phyloP scores from a whole-genome alignment of 2,888 invertebrate species.

The Agonopterix heracliana region DNA sequence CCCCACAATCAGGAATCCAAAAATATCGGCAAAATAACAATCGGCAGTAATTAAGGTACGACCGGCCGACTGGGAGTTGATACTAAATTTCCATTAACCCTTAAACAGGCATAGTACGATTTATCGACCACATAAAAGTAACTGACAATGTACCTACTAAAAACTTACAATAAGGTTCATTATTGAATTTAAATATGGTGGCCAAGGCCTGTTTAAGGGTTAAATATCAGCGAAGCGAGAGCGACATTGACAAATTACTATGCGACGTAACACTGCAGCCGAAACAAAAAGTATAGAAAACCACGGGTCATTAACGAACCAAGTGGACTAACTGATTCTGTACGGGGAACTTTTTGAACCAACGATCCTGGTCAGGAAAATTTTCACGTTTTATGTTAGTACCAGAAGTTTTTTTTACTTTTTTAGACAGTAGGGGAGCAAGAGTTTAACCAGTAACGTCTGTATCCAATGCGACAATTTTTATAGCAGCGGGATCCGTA shows the following conservation, averaged over 20 bases:
- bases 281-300: conserved; percentile 11
- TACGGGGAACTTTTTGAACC: not conserved
- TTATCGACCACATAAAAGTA: too few species aligned
- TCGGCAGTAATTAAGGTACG: conserved; percentile 48
- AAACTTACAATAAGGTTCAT: too few species aligned
- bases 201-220: too few species aligned
- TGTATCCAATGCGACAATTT: too few species aligned
- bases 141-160: too few species aligned
- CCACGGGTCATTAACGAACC: conserved; percentile 16
- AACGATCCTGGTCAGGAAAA: too few species aligned
- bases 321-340: conserved; percentile 13
- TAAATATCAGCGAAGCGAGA: conserved; percentile 24
- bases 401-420: too few species aligned
- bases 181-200: too few species aligned
- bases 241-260: conserved; percentile 52
- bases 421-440: too few species aligned
- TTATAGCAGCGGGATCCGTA: too few species aligned
- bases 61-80: conserved; percentile 34
- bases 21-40: conserved; percentile 39
- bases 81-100: conserved; percentile 65
- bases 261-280: conserved; percentile 13
- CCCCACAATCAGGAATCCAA: not conserved
- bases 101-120: too few species aligned
- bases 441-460: too few species aligned
- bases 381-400: conserved; percentile 12